phyloP scores from a whole-genome alignment of 1,140 invertebrate genomes.

The Drosophila baimaii region DNA sequence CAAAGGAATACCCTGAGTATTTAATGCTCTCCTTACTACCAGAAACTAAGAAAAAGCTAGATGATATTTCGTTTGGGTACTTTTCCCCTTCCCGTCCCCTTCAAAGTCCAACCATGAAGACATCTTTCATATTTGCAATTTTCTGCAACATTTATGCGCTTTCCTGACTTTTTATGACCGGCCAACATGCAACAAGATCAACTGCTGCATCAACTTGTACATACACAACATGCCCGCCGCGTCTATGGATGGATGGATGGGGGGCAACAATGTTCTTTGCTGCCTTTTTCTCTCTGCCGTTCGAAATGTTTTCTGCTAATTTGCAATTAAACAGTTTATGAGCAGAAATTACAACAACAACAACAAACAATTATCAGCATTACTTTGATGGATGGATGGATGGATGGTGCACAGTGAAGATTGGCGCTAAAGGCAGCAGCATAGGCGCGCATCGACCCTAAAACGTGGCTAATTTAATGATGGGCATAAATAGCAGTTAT shows the following conservation, averaged over 20 bases:
- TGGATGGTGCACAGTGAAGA: constrained; percentile 20
- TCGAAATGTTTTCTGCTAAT: constrained; percentile 60
- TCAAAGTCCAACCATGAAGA: neutral
- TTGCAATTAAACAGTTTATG: constrained; percentile 83
- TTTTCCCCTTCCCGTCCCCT: neutral
- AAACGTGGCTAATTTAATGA: constrained; percentile 11
- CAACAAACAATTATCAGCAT: constrained; percentile 45
- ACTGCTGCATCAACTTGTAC: constrained; percentile 27
- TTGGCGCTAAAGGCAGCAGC: constrained; percentile 7
- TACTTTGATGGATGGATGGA: constrained; percentile 41
- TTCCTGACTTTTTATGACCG: constrained; percentile 50
- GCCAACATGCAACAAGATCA: constrained; percentile 68
- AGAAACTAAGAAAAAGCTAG: no score
- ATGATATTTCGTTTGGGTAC: neutral
- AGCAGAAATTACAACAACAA: constrained; percentile 74
- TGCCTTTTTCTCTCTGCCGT: constrained; percentile 21
- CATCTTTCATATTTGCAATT: constrained; percentile 54
- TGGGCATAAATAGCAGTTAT: constrained; percentile 18
- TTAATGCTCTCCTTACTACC: no score
- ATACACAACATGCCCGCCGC: constrained; percentile 19
- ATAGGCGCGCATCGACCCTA: constrained; percentile 8
- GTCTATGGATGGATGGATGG: no score
- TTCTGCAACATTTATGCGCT: constrained; percentile 63
- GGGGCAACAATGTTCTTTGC: constrained; percentile 51
- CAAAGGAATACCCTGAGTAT: neutral